Base-by-base conservation (phyloP, 1,140 invertebrate genomes). In the Lineus longissimus region DNA sequence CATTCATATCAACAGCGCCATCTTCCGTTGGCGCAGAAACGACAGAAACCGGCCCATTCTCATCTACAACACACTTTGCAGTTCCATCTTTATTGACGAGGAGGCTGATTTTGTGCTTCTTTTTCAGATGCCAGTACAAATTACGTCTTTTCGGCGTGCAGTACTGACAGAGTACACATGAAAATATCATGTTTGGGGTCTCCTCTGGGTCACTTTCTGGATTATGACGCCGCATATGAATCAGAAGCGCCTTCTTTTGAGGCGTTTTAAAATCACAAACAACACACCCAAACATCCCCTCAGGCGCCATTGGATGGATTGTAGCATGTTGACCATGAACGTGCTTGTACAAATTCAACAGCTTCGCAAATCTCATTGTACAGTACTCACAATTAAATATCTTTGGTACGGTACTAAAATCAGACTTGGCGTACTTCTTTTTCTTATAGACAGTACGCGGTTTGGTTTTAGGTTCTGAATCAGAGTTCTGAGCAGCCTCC, bases 311-410 rank as follows among this genome's bases (percentile, higher is more conserved):
- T 4, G 76, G 76, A 64, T 76, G 72, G n/a, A 77, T 68, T 27
- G 71, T 66, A 13, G 67, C 68, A 45, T 81, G 79, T 59, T 79
- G 77, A 11, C 72, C 71, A 59, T 79, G 74, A 36, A 81, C 60
- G 61, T 81, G 79, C 62, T 80, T 79, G 62, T 79, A 80, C 25
- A 81, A 67, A 63, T 77, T 79, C 27, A 81, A 70, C 43, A 81
- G 64, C 59, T 78, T 79, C 6, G 73, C 59, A 71, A 81, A 81
- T 56, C 72, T 81, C 77, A 81, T 79, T 31, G 76, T 73, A 59
- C 79, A 81, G 61, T 78, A 73, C 60, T 77, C 77, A 55, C 79
- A 81, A n/a, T 75, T 75, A 70, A 81, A 81, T 30, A 76, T 74
- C 68, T 81, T 80, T 27, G 75, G 75, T 7, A 67, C 65, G 47